Base-by-base conservation (phyloP, 1,140 invertebrate genomes). In the Tetraneura akinire region DNA sequence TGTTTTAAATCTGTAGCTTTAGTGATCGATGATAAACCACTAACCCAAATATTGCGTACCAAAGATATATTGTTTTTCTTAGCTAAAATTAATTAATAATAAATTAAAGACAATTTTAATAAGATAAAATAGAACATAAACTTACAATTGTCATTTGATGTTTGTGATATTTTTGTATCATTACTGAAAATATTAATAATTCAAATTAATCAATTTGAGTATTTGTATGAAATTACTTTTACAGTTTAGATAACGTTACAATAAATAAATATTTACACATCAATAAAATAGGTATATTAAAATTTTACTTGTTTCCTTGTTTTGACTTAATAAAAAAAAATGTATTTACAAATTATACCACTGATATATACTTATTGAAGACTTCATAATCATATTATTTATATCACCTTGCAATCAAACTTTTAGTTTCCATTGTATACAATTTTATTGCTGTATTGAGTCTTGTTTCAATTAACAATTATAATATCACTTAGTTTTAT, bases 1-100 rank as follows among this genome's bases (percentile, higher is more conserved):
- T 92, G 90, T 85, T 98, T 98, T 80, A 98, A 87, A 86, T 98
- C 96, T 64, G 94, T 95, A 42, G 96, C 96, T 51, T 94, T 89
- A 32, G 96, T 97, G 49, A 91, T 90, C 5, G 94, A 92, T 0
- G 95, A 94, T 76, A 98, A 87, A 42, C 95, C 95, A 84, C 94
- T 96, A 57, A 98, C 94, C 95, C 96, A 98, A 9, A 98, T 87
- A 86, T 96, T 81, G 47, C 70, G 74, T 26, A 62, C 74, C 32
- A 78, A 32, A 13, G 55, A 78, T 21, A 23, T 47, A 57, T 37
- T 29, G 29, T 78, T 78, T 78, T 62, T 62, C 23, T 78, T 78
- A 47, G 55, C 74, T 78, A 60, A 78, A 60, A 78, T 18, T 57
- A 21, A 32, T 47, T 47, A 49, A 53, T 53, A 51, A 10, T 21